Base-by-base conservation (phyloP, 2,888 invertebrate species). In the Ormyrus thymus region DNA sequence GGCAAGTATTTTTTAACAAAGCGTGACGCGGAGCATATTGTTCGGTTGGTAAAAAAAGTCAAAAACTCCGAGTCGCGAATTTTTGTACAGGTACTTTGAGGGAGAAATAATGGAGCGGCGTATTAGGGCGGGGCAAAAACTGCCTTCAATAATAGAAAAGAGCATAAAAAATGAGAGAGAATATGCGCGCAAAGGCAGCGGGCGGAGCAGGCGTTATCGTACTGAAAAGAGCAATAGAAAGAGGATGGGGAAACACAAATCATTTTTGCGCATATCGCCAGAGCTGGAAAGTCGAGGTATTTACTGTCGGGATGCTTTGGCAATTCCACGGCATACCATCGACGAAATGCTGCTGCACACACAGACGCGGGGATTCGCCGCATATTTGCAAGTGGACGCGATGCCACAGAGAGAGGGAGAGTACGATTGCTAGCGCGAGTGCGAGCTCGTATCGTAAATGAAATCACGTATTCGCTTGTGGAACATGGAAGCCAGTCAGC, bases 401-500 rank as follows among this genome's bases (percentile, higher is more conserved):
- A 58, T 66, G 61, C 77, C 13, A 68, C 71, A 66, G 58, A 71
- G 55, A 72, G 53, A 59, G 53, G n/a, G 45, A 62, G 72, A 68
- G 29, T 29, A 45, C 15, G 51, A 64, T n/a, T 82, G 84, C 85
- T 81, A 84, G 29, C 29, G 29, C 29, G 85, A 86, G 87, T 86
- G 86, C 84, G 85, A 87, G 84, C 87, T 86, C 86, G 86, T 88
- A 88, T 89, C 88, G 87, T 85, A 88, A 89, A 89, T 89, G 87
- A 88, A 89, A 89, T 89, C 89, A 88, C 88, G 88, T 86, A 88
- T 86, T 86, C 85, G 84, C 82, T 85, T 83, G 85, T 85, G 83
- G 82, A 85, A 85, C 87, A 86, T 85, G 87, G 84, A 86, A 87
- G 84, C 83, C 76, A 73, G 81, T 81, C 74, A 66, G 59, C 45